Conservation (phyloP, 2,113 vertebrate genomes). For the Sylvia atricapilla region DNA sequence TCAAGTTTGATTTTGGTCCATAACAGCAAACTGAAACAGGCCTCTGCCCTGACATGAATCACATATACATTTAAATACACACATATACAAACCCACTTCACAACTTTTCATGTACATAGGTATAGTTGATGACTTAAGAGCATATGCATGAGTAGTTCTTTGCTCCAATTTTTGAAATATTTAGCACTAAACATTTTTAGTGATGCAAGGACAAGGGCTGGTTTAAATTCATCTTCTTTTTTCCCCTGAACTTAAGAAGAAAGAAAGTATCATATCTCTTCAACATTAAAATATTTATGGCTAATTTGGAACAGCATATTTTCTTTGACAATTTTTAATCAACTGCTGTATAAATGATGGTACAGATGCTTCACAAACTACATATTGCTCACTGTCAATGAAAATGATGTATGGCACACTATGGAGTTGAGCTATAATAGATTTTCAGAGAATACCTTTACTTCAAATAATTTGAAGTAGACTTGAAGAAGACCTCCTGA, state of each 20-base stretch:
- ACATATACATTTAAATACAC: not conserved
- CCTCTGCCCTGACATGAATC: not conserved
- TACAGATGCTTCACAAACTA: not conserved
- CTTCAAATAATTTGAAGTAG: not conserved
- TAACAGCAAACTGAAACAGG: not conserved
- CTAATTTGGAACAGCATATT: not conserved
- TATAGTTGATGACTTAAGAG: not conserved
- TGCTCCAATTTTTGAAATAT: not conserved
- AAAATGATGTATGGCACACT: not conserved
- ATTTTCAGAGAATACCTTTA: not conserved
- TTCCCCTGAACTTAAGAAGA: not conserved
- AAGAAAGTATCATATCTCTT: not conserved
- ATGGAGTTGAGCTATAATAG: not conserved
- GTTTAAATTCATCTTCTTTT: not conserved
- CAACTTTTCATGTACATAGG: not conserved
- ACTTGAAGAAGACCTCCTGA: not conserved
- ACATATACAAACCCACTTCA: not conserved
- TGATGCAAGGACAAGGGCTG: not conserved
- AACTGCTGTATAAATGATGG: not conserved
- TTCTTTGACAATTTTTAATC: not conserved
- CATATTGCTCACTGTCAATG: not conserved
- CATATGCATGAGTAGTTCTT: not conserved
- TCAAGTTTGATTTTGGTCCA: not conserved
- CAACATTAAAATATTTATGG: not conserved
- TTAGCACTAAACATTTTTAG: not conserved